Base-by-base conservation (phyloP, 1,140 invertebrate species). In the Brachionus paranguensis region DNA sequence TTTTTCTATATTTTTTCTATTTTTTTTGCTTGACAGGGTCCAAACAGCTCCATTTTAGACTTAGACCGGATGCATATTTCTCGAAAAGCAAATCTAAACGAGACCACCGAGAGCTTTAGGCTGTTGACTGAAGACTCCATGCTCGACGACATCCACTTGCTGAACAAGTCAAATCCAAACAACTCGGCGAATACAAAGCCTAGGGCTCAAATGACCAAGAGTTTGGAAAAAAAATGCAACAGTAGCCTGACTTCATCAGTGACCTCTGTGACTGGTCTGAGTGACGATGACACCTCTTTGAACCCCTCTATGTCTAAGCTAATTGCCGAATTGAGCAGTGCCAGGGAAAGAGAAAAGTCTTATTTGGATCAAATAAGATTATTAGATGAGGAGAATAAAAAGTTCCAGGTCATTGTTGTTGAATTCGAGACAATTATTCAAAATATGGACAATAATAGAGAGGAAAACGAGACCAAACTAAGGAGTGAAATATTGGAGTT, bases 401-500 rank as follows among this genome's bases (percentile, higher is more conserved):
- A 81, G 29, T 81, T 37, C 24, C 20, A 33, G 27, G 78, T 64
- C 3, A 45, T 68, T 20, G 78, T 68, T 24, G 78, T 64, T 11
- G 78, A 60, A 37, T 81, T 81, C 27, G 78, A 81, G 43, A 81
- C 53, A 12, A 81, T 81, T 12, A 64, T 81, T 20, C 53, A 81
- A 60, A 81, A 81, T 64, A 60, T 81, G 78, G 53, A 64, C n/a
- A 81, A 81, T 60, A 68, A 60, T 68, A 24, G 64, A 81, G 78
- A 81, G 45, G 78, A 81, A 33, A 64, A 41, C 12, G 78, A 81
- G 14, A 14, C 33, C 10, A 81, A 64, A 37, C 33, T 81, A 7
- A 81, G 41, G 29, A 60, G 45, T 64, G 78, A 81, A 68, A 64
- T 81, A 6, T 5, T 81, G 5, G 78, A 81, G 29, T 68, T 81